Base-by-base conservation (phyloP, 2,113 vertebrate genomes). In the Poecilia latipinna region DNA sequence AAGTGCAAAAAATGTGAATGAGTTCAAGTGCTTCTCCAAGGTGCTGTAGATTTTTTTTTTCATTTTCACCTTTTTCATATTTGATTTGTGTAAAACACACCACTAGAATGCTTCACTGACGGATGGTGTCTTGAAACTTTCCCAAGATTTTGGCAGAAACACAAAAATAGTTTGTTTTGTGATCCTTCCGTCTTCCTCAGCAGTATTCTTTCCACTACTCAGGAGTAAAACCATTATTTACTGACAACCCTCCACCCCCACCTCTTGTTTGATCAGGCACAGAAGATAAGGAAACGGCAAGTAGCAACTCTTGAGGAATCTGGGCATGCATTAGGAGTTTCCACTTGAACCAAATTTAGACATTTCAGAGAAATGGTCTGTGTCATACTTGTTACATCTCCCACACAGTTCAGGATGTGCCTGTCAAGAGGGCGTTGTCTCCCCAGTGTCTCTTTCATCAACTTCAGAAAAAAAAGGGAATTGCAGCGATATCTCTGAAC, bases 401-500 rank as follows among this genome's bases (percentile, higher is more conserved):
- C 75, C 81, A 78, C 86, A 77, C 79, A 77, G 72, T 75, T 67
- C 51, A 39, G 66, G 65, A 61, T 61, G 66, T 22, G 82, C 69
- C 71, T 81, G 88, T 86, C 85, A 69, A 57, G 22, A 31, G 79
- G 61, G 44, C 62, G 70, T 74, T 85, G 75, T 81, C 61, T 86
- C 68, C 82, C 80, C 68, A 24, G n/a, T 39, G 78, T 86, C 83
- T 66, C 82, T 79, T 79, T 82, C 80, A 74, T 85, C 80, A 83
- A 68, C 79, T 82, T 72, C 67, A 33, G 68, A 75, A 61, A 82
- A 82, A 72, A 61, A 37, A 68, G 82, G 82, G 78, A 88, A 19
- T 44, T n/a, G 67, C 70, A 77, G 72, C 74, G 74, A 84, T 83
- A 88, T 86, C 80, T 77, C 81, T 32, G 79, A 77, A 86, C 79